Evolutionary conservation across 2,888 invertebrate species (phyloP), one percentile per base, ranked within the genome.

Genomic region (Megaustenia siamemsis): DNA sequence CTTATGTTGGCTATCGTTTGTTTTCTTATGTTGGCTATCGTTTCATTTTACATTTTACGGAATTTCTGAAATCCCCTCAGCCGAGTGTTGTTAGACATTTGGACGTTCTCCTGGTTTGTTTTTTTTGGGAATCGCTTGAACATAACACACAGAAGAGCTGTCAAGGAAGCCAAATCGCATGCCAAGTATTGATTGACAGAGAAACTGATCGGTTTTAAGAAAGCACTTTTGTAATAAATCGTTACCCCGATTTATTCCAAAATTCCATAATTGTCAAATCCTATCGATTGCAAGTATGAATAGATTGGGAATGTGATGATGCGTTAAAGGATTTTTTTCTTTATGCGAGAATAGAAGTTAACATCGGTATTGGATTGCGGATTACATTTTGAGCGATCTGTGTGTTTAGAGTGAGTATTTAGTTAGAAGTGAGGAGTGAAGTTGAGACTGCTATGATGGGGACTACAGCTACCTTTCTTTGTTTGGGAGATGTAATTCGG

Each of bases 1-100:
- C 21, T 71, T 40, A 24, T 71, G 40, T n/a, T 24, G 18, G 2
- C 71, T n/a, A 24, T 71, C 40, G 43, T 71, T 71, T 40, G 71
- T 12, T 71, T 71, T 71, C 71, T 71, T 71, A 71, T 40, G 40
- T 40, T 43, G 18, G 2, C 71, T n/a, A 24, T 71, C 40, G 43
- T 71, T 71, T 40, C 21, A 35, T 68, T 35, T 35, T 24, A 40
- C 24, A 24, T 71, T 71, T n/a, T 24, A 6, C 38, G 18, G 21
- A 10, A 24, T 40, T 24, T 43, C 1, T 71, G 40, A 71, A 40
- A 24, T 40, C 21, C 43, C 43, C 3, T 71, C n/a, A 71, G 1
- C 40, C 40, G 32, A 63, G 63, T 63, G 4, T 15, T 32, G 28
- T 8, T 6, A 10, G 63, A 63, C 28, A 63, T 28, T 28, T 71